Evolutionary conservation across 2,797 vertebrate genomes (phyloP).

Genomic region (Sebastes taczanowskii): DNA sequence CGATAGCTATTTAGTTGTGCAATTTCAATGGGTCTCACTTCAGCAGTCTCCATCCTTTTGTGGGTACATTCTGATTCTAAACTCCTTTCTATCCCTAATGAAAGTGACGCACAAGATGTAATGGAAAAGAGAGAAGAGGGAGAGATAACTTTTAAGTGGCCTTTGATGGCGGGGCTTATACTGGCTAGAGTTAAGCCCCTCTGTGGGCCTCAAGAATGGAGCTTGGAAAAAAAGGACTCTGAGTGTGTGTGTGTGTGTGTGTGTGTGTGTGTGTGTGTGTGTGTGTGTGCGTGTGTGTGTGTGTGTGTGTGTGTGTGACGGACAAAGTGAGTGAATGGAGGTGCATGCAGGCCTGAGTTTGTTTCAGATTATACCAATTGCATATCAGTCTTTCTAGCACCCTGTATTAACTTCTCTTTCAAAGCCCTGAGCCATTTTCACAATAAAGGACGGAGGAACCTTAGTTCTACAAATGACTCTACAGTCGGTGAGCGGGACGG

Average conservation of each 20-base stretch:
- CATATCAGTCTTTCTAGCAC: conserved; percentile 16
- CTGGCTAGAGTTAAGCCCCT: conserved; percentile 61
- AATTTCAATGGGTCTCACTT: conserved; percentile 40
- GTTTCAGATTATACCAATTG: conserved; percentile 34
- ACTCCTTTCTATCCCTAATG: conserved; percentile 38
- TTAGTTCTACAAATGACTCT: not conserved
- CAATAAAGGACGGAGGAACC: conserved; percentile 4
- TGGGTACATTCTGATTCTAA: conserved; percentile 28
- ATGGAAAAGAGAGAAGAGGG: conserved; percentile 44
- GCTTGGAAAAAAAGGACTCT: conserved; percentile 9
- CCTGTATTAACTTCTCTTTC: conserved; percentile 6
- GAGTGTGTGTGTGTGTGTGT: not conserved
- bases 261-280: not conserved
- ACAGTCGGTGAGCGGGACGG: not conserved
- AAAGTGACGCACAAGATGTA: conserved; percentile 48
- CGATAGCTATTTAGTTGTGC: conserved; percentile 19
- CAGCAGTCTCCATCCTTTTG: conserved; percentile 6
- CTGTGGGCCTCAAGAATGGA: conserved; percentile 39
- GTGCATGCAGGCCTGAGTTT: conserved; percentile 6
- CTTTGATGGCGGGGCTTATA: conserved; percentile 68
- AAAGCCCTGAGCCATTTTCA: conserved; percentile 22
- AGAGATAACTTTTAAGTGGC: conserved; percentile 60
- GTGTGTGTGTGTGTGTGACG: not conserved
- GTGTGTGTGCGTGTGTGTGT: not conserved
- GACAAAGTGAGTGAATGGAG: conserved; percentile 15